Evolutionary conservation across 2,888 invertebrate genomes (phyloP).

Genomic region (Napeogenes sylphis): DNA sequence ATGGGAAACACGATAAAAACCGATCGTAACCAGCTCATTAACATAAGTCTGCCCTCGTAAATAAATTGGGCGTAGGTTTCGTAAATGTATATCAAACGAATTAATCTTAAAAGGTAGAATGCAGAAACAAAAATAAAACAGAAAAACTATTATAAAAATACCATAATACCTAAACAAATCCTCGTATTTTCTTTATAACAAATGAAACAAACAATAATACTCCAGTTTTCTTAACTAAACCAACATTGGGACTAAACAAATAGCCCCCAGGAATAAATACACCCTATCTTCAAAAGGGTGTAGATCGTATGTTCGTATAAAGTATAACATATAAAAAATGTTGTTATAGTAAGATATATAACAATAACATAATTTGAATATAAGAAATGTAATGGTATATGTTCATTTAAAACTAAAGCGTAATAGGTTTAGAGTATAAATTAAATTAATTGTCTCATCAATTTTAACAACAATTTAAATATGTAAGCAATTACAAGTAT

Average conservation of each 20-base stretch:
- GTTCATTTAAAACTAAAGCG: not conserved
- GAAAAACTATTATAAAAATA: not conserved
- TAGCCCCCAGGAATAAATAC: conserved; percentile 2
- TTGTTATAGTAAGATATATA: not conserved
- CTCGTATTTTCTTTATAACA: conserved; percentile 1
- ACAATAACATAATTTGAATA: no score
- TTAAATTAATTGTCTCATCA: conserved; percentile 3
- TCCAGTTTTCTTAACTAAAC: conserved; percentile 1
- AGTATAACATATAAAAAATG: no score
- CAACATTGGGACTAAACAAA: not conserved
- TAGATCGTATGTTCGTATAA: not conserved
- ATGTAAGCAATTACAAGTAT: conserved; percentile 14
- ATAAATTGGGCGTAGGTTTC: no score
- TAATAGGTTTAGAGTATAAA: not conserved
- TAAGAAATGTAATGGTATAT: no score
- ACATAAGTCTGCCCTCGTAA: no score
- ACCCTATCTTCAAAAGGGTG: not conserved
- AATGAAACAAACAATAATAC: conserved; percentile 3
- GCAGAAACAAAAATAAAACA: not conserved
- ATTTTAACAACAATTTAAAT: conserved; percentile 27
- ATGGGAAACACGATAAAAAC: no score
- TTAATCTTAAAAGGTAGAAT: not conserved
- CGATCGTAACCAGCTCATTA: no score
- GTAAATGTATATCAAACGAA: not conserved
- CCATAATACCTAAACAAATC: conserved; percentile 1